Evolutionary conservation across 1,140 invertebrate species (phyloP).

Genomic region (Mya arenaria): DNA sequence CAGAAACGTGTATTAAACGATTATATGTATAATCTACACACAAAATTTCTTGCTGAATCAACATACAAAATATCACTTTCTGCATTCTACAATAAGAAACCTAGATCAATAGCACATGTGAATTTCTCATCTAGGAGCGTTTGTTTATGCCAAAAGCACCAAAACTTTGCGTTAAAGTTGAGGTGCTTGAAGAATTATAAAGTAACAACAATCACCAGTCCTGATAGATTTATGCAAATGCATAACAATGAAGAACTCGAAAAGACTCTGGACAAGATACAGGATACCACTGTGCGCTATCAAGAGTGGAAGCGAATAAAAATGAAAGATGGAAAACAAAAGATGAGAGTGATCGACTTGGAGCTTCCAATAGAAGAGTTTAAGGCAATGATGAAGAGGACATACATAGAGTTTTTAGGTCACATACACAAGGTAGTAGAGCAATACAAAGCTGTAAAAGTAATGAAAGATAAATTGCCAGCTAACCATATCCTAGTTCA

Average conservation of each 20-base stretch:
- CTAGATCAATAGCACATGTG: neutral
- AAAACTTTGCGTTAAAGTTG: constrained; percentile 5
- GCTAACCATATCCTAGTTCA: constrained; percentile 24
- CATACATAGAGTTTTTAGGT: constrained; percentile 24
- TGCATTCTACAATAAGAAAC: constrained; percentile 23
- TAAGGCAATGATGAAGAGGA: constrained; percentile 6
- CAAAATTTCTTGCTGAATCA: constrained; percentile 9
- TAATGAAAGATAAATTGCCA: constrained; percentile 53
- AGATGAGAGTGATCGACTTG: constrained; percentile 29
- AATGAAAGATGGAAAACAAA: constrained; percentile 30
- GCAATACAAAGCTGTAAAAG: constrained; percentile 23
- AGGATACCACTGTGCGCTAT: neutral
- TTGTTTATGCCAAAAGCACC: constrained; percentile 36
- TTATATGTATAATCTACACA: constrained; percentile 38
- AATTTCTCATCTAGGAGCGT: constrained; percentile 39
- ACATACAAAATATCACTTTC: constrained; percentile 18
- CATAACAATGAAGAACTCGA: neutral
- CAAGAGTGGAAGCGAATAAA: constrained; percentile 46
- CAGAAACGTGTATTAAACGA: constrained; percentile 39
- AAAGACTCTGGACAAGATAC: neutral
- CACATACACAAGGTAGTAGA: constrained; percentile 31
- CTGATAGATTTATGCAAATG: constrained; percentile 16
- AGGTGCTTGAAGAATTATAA: constrained; percentile 16
- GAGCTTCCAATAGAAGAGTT: constrained; percentile 39
- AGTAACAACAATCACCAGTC: neutral